phyloP scores from a whole-genome alignment of 2,113 vertebrate species.

The Irena cyanogastra region DNA sequence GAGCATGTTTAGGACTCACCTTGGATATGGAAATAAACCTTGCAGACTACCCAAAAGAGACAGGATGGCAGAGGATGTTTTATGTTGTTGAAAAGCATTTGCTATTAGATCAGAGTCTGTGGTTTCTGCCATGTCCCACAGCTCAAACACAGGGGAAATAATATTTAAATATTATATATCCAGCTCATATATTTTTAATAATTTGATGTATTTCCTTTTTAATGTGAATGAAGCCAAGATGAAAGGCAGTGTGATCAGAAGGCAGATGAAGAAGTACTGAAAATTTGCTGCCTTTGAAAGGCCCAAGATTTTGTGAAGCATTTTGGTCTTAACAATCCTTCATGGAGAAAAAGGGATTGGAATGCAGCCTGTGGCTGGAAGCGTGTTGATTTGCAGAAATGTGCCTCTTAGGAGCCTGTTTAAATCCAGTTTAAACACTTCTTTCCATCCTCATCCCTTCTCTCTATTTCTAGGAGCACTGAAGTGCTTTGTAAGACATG shows the following conservation, averaged over 20 bases:
- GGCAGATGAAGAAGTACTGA: not conserved
- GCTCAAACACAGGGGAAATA: not conserved
- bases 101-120: not conserved
- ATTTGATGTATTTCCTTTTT: not conserved
- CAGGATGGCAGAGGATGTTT: not conserved
- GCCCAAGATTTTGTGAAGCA: not conserved
- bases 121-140: not conserved
- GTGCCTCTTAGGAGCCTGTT: not conserved
- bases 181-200: not conserved
- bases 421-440: not conserved
- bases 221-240: not conserved
- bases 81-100: not conserved
- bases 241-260: not conserved
- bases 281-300: not conserved
- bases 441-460: not conserved
- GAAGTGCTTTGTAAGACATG: not conserved
- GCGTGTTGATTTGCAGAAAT: accelerated
- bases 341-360: not conserved
- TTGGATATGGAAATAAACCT: not conserved
- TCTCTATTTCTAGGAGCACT: not conserved
- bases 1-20: not conserved
- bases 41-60: not conserved
- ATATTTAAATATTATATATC: not conserved
- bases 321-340: not conserved
- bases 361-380: not conserved